phyloP scores from a whole-genome alignment of 2,888 invertebrate genomes.

The Sinotaia quadrata region DNA sequence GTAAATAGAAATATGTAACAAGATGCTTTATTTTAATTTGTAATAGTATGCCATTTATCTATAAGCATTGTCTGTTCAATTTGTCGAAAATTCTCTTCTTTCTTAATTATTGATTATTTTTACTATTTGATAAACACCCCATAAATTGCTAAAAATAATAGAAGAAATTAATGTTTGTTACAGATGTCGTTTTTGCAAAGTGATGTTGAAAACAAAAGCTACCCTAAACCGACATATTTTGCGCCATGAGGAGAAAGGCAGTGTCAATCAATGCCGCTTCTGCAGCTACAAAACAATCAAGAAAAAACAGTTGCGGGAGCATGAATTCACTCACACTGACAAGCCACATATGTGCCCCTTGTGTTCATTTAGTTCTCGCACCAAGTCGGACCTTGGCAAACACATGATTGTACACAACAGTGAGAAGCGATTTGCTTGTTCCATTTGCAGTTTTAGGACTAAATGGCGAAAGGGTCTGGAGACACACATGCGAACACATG shows the following conservation, averaged over 20 bases:
- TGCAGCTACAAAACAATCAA: conserved; percentile 46
- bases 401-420: conserved; percentile 47
- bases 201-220: conserved; percentile 3
- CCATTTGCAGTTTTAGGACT: conserved; percentile 49
- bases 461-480: conserved; percentile 50
- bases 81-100: too few species aligned
- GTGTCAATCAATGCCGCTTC: conserved; percentile 41
- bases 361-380: conserved; percentile 46
- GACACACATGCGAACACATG: conserved; percentile 46
- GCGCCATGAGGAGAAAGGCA: conserved; percentile 25
- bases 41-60: too few species aligned
- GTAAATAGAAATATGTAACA: too few species aligned
- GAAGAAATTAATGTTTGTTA: neutral
- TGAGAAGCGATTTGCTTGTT: conserved; percentile 47
- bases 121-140: too few species aligned
- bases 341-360: conserved; percentile 50
- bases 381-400: conserved; percentile 40
- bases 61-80: too few species aligned
- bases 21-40: too few species aligned
- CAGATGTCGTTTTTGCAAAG: conserved; percentile 24
- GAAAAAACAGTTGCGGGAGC: conserved; percentile 39
- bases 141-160: too few species aligned
- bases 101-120: too few species aligned
- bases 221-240: conserved; percentile 21
- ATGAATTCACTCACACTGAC: conserved; percentile 52